phyloP scores from a whole-genome alignment of 1,140 invertebrate species.

The Lordiphosa mommai region DNA sequence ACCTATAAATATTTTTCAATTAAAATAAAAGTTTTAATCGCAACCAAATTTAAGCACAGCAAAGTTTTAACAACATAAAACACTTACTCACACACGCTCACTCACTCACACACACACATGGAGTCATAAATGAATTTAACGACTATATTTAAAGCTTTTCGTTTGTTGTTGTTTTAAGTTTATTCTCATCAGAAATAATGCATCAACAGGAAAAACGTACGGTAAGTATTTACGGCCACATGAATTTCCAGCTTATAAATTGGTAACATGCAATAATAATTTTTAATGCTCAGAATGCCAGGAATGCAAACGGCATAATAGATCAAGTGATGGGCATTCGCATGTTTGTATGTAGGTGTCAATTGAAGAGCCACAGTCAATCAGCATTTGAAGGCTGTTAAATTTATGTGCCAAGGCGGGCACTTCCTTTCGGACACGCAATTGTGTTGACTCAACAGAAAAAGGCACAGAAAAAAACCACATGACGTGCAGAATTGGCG shows the following conservation, averaged over 20 bases:
- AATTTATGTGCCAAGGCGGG: slow-evolving; percentile 27
- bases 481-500: slow-evolving; percentile 68
- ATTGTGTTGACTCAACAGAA: slow-evolving; percentile 66
- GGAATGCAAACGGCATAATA: background rate
- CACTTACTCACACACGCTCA: slow-evolving; percentile 3
- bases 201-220: slow-evolving; percentile 21
- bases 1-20: slow-evolving; percentile 41
- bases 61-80: slow-evolving; percentile 28
- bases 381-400: slow-evolving; percentile 39
- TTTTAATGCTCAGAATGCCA: slow-evolving; percentile 13
- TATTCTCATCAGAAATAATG: slow-evolving; percentile 7
- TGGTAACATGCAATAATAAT: slow-evolving; percentile 32
- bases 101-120: background rate
- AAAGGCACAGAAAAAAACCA: slow-evolving; percentile 10
- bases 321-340: slow-evolving; percentile 13
- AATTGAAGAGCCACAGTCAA: slow-evolving; percentile 57
- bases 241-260: slow-evolving; percentile 57
- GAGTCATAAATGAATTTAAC: slow-evolving; percentile 45
- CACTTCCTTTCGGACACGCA: slow-evolving; percentile 42
- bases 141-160: slow-evolving; percentile 30
- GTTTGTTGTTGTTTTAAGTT: slow-evolving; percentile 33
- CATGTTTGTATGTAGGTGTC: slow-evolving; percentile 44
- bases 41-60: slow-evolving; percentile 35
- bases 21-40: slow-evolving; percentile 48
- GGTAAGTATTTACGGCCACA: slow-evolving; percentile 28